Percentiles rank a stretch among this genome's conserved stretches.
phyloP scores from a whole-genome alignment of 2,113 vertebrate genomes.

The Sterna hirundo region DNA sequence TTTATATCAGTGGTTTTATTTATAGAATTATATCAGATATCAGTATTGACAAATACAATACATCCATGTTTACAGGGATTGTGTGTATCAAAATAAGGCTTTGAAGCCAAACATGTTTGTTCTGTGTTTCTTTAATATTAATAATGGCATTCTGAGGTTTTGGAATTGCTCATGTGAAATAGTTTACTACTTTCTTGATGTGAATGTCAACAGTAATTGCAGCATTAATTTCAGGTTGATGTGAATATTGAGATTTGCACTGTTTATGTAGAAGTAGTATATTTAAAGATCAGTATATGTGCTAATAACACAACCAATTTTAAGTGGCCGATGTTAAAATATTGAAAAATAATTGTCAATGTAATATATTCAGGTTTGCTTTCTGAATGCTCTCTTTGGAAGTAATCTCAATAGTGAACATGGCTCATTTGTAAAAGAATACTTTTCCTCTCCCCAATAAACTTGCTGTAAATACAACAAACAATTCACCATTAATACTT shows the following conservation, averaged over 20 bases:
- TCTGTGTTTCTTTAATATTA: constrained; percentile 63
- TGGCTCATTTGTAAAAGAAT: constrained; percentile 59
- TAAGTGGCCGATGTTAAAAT: constrained; percentile 70
- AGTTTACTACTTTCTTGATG: constrained; percentile 71
- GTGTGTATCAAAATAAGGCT: constrained; percentile 59
- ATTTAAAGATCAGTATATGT: constrained; percentile 76
- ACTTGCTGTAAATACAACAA: constrained; percentile 56
- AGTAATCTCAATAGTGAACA: constrained; percentile 53
- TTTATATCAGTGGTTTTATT: constrained; percentile 67
- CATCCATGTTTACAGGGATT: constrained; percentile 71
- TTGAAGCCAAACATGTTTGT: constrained; percentile 55
- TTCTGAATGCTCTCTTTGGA: constrained; percentile 53
- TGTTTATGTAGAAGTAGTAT: constrained; percentile 72
- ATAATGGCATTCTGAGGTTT: constrained; percentile 63
- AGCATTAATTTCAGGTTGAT: constrained; percentile 76
- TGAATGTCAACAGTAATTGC: constrained; percentile 67
- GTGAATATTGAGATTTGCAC: constrained; percentile 73
- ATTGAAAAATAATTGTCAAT: constrained; percentile 68
- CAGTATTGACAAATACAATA: constrained; percentile 68
- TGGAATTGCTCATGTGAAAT: constrained; percentile 67
- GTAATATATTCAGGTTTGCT: constrained; percentile 70
- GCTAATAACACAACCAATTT: constrained; percentile 67
- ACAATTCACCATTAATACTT: constrained; percentile 35
- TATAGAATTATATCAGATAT: constrained; percentile 64
- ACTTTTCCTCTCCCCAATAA: constrained; percentile 51